Conservation (phyloP, 1,140 invertebrate genomes). For the Lethrus apterus region DNA sequence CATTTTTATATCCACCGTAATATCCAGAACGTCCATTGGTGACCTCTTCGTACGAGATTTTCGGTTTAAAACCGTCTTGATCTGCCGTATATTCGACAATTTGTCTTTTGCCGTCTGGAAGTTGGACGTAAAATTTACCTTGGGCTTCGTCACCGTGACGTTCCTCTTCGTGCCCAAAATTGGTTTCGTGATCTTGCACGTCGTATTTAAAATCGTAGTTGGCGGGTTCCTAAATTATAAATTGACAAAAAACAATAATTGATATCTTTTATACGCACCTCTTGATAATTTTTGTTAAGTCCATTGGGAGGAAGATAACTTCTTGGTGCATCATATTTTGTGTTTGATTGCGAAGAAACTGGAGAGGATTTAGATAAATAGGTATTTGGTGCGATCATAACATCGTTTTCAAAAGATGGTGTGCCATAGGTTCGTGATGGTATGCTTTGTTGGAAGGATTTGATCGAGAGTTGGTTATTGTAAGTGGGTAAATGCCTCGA, state of each 20-base stretch:
- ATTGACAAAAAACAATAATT: neutral
- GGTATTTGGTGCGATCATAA: too few relatives aligned
- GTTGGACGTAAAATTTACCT: constrained; percentile 63
- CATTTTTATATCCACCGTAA: constrained; percentile 33
- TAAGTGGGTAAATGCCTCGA: too few relatives aligned
- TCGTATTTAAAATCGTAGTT: constrained; percentile 69
- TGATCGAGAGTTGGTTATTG: too few relatives aligned
- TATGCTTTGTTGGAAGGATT: too few relatives aligned
- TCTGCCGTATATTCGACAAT: constrained; percentile 72
- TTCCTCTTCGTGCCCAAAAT: constrained; percentile 63
- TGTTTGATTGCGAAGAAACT: constrained; percentile 9
- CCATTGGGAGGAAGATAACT: neutral
- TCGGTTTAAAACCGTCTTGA: constrained; percentile 66
- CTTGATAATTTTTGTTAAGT: constrained; percentile 4
- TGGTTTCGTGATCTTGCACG: constrained; percentile 61
- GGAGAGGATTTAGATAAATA: constrained; percentile 7
- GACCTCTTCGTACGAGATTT: constrained; percentile 62
- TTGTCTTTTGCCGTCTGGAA: constrained; percentile 71
- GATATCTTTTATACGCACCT: neutral
- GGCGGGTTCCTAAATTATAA: constrained; percentile 47
- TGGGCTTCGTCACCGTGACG: constrained; percentile 58
- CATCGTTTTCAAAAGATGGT: constrained; percentile 8
- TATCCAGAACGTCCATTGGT: constrained; percentile 43
- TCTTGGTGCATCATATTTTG: constrained; percentile 1
- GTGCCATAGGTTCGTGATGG: constrained; percentile 35